A percentile compares a stretch with the other conserved stretches of the same genome.
Conservation (phyloP, 2,888 invertebrate species). For the Conops quadrifasciatus region DNA sequence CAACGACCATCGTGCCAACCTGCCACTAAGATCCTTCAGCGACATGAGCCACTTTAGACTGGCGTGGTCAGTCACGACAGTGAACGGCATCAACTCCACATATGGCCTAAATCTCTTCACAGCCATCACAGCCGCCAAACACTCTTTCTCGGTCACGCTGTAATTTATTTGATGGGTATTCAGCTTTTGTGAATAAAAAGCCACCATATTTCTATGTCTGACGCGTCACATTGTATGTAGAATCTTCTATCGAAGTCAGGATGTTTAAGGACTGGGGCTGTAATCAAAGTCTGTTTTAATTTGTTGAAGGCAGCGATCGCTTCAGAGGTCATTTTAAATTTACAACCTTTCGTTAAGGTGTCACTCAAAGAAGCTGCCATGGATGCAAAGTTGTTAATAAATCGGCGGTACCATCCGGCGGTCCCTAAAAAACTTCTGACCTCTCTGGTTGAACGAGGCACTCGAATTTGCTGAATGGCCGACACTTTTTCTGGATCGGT, state of each 20-base stretch:
- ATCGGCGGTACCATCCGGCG: conserved; percentile 21
- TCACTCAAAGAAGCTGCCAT: neutral
- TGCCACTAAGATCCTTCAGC: neutral
- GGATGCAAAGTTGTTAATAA: conserved; percentile 14
- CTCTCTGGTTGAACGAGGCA: neutral
- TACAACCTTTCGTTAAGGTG: neutral
- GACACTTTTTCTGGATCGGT: conserved; percentile 1
- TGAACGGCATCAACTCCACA: neutral
- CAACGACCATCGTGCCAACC: conserved; percentile 5
- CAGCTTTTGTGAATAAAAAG: conserved; percentile 39
- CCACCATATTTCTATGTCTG: conserved; percentile 34
- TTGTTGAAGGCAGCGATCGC: neutral
- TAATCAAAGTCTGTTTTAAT: neutral
- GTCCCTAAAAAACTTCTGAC: conserved; percentile 18
- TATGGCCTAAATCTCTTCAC: conserved; percentile 33
- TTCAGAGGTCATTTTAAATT: conserved; percentile 14
- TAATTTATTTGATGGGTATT: conserved; percentile 39
- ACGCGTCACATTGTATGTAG: conserved; percentile 40
- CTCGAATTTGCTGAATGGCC: neutral
- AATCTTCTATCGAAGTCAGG: conserved; percentile 23
- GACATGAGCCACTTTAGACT: conserved; percentile 14
- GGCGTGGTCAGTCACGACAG: neutral
- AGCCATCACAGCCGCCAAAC: conserved; percentile 39
- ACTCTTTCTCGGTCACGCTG: conserved; percentile 40
- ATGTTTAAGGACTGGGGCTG: neutral